Base-by-base conservation (phyloP, 1,140 invertebrate genomes). In the Linepithema humile region DNA sequence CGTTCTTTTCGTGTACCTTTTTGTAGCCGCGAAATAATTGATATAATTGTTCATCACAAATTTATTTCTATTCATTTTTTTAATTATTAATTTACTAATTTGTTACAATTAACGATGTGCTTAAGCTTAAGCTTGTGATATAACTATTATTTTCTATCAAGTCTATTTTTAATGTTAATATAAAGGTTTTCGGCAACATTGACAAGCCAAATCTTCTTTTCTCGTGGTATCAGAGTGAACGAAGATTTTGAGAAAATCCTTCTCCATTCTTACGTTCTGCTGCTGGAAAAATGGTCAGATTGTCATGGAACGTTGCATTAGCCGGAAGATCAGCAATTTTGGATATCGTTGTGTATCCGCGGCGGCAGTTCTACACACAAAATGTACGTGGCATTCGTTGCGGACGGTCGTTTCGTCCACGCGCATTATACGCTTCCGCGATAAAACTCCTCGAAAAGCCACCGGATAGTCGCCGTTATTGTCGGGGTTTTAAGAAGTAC, bases 401-500 rank as follows among this genome's bases (percentile, higher is more conserved):
- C 20, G 48, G 12, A 40, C 62, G 62, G 65, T 55, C 48, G 35
- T 80, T 80, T 12, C 35, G 35, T 12, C 2, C n/a, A n/a, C n/a
- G 48, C 62, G 75, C 67, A 55, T 80, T 80, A 80, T 80, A 70
- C 35, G 38, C 10, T 80, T 80, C 64, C 64, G 64, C 50, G 35
- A 80, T 80, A 80, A 80, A 80, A 80, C 48, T 80, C 48, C 23
- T 15, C 38, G 38, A 70, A 55, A 26, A 67, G 48, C 23, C 45
- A 38, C 60, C 75, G 75, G 64, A 80, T 80, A 53, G 75, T 43
- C 75, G 57, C 48, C 57, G 48, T 70, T 80, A 70, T 80, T 80
- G 64, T 80, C 75, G n/a, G 32, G 57, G 57, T 80, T 77, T 80
- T 80, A 80, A 80, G 23, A 70, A 70, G 26, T 20, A 80, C 75